phyloP scores from a whole-genome alignment of 2,797 vertebrate species.

The Lepus townsendii region DNA sequence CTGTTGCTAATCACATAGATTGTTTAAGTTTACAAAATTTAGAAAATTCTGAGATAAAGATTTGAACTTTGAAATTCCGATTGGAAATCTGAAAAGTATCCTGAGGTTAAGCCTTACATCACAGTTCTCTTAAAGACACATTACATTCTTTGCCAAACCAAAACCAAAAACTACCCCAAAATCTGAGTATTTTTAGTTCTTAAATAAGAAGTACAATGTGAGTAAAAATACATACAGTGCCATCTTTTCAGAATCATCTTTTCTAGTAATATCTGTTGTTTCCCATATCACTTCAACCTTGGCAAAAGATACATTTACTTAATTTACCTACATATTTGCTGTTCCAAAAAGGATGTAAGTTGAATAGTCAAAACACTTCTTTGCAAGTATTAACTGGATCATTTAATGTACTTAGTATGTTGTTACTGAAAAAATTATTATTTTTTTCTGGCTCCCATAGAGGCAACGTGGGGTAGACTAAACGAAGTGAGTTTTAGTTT shows the following conservation, averaged over 20 bases:
- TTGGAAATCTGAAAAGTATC: slow-evolving; percentile 42
- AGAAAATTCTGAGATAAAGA: not conserved
- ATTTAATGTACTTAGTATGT: slow-evolving; percentile 14
- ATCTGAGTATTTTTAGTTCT: slow-evolving; percentile 36
- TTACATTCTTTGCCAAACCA: slow-evolving; percentile 2
- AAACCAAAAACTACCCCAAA: not conserved
- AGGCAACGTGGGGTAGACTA: slow-evolving; percentile 5
- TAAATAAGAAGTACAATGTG: not conserved
- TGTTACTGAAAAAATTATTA: not conserved
- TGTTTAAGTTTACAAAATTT: slow-evolving; percentile 12
- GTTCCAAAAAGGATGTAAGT: slow-evolving; percentile 2
- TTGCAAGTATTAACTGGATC: slow-evolving; percentile 14
- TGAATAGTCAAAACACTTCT: slow-evolving; percentile 27
- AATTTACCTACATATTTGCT: slow-evolving; percentile 1
- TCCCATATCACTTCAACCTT: not conserved
- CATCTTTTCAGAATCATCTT: slow-evolving; percentile 17
- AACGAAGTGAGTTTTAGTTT: slow-evolving; percentile 37
- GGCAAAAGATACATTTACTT: not conserved
- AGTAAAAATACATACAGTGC: not conserved
- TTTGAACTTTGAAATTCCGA: not conserved
- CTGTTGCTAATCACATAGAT: not conserved
- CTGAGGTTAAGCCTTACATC: slow-evolving; percentile 35
- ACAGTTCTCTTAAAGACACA: slow-evolving; percentile 20
- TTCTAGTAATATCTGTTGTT: slow-evolving; percentile 18
- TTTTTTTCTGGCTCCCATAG: not conserved